Evolutionary conservation across 2,888 invertebrate species (phyloP).

Genomic region (Pediacus dermestoides): DNA sequence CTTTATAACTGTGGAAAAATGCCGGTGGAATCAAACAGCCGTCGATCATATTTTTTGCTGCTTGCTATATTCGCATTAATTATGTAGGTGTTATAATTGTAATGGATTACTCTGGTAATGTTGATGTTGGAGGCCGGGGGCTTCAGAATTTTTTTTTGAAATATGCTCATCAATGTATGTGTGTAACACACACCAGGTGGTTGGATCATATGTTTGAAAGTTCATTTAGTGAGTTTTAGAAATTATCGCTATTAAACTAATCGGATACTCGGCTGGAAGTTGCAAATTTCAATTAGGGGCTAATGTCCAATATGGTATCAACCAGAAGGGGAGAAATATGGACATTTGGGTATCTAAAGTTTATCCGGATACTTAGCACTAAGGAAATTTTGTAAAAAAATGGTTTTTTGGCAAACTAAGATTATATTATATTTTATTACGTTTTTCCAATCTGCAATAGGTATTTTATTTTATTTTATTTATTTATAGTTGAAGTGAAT

Average conservation of each 20-base stretch:
- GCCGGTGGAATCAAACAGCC: conserved; percentile 25
- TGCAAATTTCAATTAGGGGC: conserved; percentile 6
- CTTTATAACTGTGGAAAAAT: conserved; percentile 25
- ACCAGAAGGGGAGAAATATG: no score
- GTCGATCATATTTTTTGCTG: conserved; percentile 18
- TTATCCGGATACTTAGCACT: no score
- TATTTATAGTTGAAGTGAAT: no score
- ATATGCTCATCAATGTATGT: not conserved
- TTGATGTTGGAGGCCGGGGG: no score
- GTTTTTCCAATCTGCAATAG: no score
- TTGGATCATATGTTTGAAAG: not conserved
- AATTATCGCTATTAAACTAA: conserved; percentile 8
- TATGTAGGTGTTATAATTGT: conserved; percentile 10
- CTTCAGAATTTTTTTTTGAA: no score
- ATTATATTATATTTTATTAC: no score
- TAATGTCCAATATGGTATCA: conserved; percentile 6
- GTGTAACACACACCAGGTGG: conserved; percentile 2
- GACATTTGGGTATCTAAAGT: no score
- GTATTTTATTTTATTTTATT: no score
- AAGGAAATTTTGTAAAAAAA: no score
- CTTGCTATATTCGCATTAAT: conserved; percentile 18
- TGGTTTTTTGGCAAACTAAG: no score
- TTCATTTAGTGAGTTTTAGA: conserved; percentile 6
- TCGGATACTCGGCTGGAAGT: not conserved
- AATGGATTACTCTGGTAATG: no score